These are phyloP conservation scores for Pteronotus mesoamericanus DNA, from an alignment of 2,797 vertebrate genomes.

Conservation along the genomic window DNA sequence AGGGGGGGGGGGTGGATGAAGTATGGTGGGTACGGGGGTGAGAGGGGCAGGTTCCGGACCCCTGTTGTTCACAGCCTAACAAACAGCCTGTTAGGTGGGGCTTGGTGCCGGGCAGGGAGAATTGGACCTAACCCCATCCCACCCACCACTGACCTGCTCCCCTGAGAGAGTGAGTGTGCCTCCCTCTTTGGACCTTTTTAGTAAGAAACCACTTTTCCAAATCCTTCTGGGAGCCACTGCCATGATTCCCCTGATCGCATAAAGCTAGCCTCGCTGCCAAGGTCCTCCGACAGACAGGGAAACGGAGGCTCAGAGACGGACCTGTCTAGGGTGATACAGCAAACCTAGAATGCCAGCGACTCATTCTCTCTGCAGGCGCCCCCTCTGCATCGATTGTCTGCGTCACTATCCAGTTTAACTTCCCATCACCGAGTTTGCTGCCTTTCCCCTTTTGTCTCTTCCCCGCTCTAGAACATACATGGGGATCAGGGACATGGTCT, in stretches of 20 bases:
- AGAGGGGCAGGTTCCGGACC: not conserved
- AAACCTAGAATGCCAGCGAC: not conserved
- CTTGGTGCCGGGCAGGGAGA: not conserved
- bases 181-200: not conserved
- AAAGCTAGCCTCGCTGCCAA: not conserved
- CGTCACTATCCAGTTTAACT: rapidly evolving
- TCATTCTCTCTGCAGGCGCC: rapidly evolving
- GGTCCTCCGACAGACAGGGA: not conserved
- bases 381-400: not conserved
- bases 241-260: not conserved
- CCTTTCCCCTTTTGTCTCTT: not conserved
- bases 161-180: too few relatives aligned
- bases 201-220: not conserved
- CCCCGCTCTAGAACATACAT: not conserved
- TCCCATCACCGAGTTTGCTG: not conserved
- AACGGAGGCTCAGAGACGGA: not conserved
- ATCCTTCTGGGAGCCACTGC: not conserved
- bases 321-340: too few relatives aligned
- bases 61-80: not conserved
- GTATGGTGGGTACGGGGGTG: too few relatives aligned
- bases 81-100: not conserved
- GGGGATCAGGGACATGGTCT: rapidly evolving
- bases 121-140: rapidly evolving
- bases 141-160: not conserved
- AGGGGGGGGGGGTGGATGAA: too few relatives aligned